Evolutionary conservation across 2,888 invertebrate genomes (phyloP).

Genomic region (Eledone cirrhosa): DNA sequence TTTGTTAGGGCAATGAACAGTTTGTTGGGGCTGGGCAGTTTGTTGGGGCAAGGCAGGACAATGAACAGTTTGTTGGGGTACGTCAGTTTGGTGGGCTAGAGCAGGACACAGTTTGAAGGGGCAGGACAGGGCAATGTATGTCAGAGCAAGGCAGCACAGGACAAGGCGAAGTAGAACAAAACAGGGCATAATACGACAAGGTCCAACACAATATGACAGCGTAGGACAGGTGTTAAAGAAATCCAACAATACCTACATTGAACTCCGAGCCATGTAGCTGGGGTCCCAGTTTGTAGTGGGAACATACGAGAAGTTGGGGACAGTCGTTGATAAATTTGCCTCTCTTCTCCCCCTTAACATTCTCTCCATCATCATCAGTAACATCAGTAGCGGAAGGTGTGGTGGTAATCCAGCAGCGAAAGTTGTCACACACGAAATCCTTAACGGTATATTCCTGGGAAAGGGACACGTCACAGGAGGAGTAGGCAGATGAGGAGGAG

Average conservation of each 20-base stretch:
- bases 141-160: too few species aligned
- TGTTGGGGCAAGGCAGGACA: too few species aligned
- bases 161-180: too few species aligned
- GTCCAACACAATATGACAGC: too few species aligned
- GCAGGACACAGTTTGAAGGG: too few species aligned
- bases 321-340: neutral
- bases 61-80: too few species aligned
- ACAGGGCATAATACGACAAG: too few species aligned
- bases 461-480: neutral
- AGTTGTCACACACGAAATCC: neutral
- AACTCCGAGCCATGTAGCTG: constrained; percentile 3
- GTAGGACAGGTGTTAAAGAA: neutral
- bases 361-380: neutral
- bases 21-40: too few species aligned
- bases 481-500: constrained; percentile 4
- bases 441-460: neutral
- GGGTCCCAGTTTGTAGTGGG: constrained; percentile 5
- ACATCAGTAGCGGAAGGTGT: too few species aligned
- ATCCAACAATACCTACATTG: constrained; percentile 8
- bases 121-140: too few species aligned
- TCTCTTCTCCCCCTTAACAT: neutral
- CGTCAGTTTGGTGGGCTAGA: too few species aligned
- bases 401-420: constrained; percentile 6
- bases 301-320: neutral
- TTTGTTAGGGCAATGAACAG: too few species aligned